These are phyloP conservation scores for Prunella strophiata DNA, from an alignment of 2,797 vertebrate species.

Conservation along the genomic window DNA sequence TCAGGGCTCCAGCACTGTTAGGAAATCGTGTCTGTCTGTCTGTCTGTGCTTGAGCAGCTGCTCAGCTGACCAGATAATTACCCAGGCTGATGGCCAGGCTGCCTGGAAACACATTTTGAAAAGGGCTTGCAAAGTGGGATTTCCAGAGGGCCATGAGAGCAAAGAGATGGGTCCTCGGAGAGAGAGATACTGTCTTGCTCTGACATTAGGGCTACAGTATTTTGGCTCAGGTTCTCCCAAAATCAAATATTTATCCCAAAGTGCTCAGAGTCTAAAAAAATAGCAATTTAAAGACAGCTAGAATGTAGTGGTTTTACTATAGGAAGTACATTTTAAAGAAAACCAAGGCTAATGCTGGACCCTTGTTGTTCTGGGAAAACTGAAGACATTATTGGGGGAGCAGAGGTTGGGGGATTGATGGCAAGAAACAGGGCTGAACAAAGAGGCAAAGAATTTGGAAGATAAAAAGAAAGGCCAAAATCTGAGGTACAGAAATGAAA, in stretches of 20 bases:
- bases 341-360: not conserved
- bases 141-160: not conserved
- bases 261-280: not conserved
- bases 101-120: constrained; percentile 5
- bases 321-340: not conserved
- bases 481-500: not conserved
- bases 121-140: not conserved
- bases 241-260: not conserved
- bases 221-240: not conserved
- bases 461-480: not conserved
- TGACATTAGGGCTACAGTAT: not conserved
- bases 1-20: not conserved
- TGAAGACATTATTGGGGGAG: not conserved
- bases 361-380: not conserved
- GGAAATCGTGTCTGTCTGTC: not conserved
- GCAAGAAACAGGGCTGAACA: not conserved
- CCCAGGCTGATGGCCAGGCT: not conserved
- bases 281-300: not conserved
- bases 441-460: not conserved
- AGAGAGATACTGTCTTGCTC: not conserved
- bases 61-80: constrained; percentile 3
- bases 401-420: not conserved
- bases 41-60: not conserved
- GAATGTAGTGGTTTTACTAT: not conserved
- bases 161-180: not conserved